Evolutionary conservation across 1,140 invertebrate genomes (phyloP).

Genomic region (Bactericera cockerelli): DNA sequence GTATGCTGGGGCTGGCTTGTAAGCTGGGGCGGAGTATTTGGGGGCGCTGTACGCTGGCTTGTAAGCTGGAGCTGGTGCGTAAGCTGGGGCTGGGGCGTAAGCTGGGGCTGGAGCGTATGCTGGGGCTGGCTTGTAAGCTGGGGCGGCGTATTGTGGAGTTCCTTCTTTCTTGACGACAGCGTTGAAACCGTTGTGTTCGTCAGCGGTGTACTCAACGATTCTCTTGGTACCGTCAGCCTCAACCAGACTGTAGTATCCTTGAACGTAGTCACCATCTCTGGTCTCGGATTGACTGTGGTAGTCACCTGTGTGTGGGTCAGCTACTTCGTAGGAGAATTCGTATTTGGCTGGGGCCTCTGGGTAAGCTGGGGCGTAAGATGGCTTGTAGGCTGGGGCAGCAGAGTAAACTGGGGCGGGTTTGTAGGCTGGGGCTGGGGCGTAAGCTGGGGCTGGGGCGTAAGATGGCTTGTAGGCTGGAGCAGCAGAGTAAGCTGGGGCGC

Average conservation of each 20-base stretch:
- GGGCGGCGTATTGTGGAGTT: conserved; percentile 18
- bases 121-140: conserved; percentile 24
- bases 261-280: conserved; percentile 40
- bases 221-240: conserved; percentile 38
- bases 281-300: conserved; percentile 41
- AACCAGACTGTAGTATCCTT: conserved; percentile 29
- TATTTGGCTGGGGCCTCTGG: conserved; percentile 24
- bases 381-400: background rate
- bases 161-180: conserved; percentile 40
- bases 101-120: conserved; percentile 18
- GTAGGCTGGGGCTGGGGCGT: conserved; percentile 26
- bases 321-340: conserved; percentile 36
- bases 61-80: conserved; percentile 18
- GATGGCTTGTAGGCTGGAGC: conserved; percentile 33
- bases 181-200: conserved; percentile 43
- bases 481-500: conserved; percentile 11
- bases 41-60: conserved; percentile 1
- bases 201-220: conserved; percentile 42
- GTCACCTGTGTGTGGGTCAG: conserved; percentile 39
- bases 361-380: conserved; percentile 15
- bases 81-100: conserved; percentile 16
- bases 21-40: conserved; percentile 8
- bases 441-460: conserved; percentile 34
- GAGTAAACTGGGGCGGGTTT: conserved; percentile 3
- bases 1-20: conserved; percentile 17